A percentile compares a stretch with the other conserved stretches of the same genome.
Conservation (phyloP, 2,797 vertebrate species). For the Pangasius djambal region DNA sequence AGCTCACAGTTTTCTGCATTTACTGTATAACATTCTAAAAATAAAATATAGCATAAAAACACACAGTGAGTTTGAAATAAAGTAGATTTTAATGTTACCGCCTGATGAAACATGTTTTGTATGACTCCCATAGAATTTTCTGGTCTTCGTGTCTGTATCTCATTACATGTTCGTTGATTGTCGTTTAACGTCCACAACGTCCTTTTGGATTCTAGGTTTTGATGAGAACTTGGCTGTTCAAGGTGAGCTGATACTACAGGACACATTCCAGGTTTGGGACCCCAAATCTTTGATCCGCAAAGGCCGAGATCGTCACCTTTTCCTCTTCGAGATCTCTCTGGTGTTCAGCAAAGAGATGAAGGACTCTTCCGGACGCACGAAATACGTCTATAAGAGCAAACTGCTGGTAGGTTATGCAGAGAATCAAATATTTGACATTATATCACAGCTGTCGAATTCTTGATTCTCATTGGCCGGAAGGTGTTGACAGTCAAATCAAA, state of each 20-base stretch:
- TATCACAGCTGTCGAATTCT: neutral
- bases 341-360: conserved; percentile 99
- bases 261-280: conserved; percentile 98
- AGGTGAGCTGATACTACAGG: conserved; percentile 95
- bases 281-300: conserved; percentile 97
- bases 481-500: neutral
- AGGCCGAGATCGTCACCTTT: conserved; percentile 94
- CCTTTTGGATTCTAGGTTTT: conserved; percentile 77
- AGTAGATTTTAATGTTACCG: neutral
- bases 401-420: conserved; percentile 79
- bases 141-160: neutral
- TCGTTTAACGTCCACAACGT: neutral
- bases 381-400: conserved; percentile 98
- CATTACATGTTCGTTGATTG: neutral
- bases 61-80: neutral
- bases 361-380: conserved; percentile 94
- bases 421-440: neutral
- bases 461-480: neutral
- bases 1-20: neutral
- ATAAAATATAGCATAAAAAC: neutral
- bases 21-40: neutral
- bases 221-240: conserved; percentile 96
- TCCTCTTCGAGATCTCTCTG: conserved; percentile 97
- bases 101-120: neutral
- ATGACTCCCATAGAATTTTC: neutral